A percentile compares a stretch with the other conserved stretches of the same genome.
These are phyloP conservation scores for Galerucella calmariensis DNA, from an alignment of 2,888 invertebrate genomes.

Conservation along the genomic window DNA sequence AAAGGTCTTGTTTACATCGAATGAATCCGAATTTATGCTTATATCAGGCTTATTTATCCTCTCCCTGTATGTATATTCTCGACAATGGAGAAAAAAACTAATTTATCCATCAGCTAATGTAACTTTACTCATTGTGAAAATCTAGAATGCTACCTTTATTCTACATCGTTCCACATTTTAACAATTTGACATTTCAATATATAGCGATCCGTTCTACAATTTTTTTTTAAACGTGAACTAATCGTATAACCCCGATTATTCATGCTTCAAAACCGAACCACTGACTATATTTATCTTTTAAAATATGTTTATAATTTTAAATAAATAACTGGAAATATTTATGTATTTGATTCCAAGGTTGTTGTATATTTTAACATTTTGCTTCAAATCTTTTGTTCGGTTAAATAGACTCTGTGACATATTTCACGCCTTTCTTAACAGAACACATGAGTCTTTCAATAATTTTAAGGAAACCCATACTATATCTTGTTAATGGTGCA, in stretches of 20 bases:
- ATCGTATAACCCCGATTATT: conserved; percentile 53
- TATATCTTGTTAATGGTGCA: conserved; percentile 57
- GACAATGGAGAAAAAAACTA: background rate
- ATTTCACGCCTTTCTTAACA: conserved; percentile 12
- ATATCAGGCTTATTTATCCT: no score
- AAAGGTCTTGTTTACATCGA: no score
- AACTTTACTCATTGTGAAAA: background rate
- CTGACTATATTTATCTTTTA: background rate
- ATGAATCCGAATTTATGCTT: no score
- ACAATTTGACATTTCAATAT: conserved; percentile 56
- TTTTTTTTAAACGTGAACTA: conserved; percentile 51
- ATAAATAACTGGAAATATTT: background rate
- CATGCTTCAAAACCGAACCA: conserved; percentile 40
- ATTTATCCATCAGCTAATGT: background rate
- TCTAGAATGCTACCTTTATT: conserved; percentile 25
- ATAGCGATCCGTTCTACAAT: conserved; percentile 52
- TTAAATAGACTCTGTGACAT: background rate
- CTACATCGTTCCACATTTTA: conserved; percentile 49
- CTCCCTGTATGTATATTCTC: no score
- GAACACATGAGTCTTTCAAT: conserved; percentile 31
- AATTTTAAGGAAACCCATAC: conserved; percentile 48
- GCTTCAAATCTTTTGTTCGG: conserved; percentile 1
- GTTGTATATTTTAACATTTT: no score
- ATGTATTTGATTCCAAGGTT: no score
- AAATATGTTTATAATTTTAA: background rate